Evolutionary conservation across 2,888 invertebrate species (phyloP), one percentile per base, ranked within the genome.

Genomic region (Melangyna quadrimaculata): DNA sequence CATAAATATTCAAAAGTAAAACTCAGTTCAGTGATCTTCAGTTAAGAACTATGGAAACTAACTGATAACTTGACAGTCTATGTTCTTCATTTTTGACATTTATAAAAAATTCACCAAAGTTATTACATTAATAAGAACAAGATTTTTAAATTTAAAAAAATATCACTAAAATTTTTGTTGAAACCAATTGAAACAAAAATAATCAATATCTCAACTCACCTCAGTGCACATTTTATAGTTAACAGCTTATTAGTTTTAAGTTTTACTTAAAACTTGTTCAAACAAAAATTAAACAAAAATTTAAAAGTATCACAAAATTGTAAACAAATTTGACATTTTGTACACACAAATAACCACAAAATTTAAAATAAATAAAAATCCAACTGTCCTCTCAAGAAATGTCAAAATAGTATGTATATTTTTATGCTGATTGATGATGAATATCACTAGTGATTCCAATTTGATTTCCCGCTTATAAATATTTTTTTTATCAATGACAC

Each of bases 211-310:
- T 27, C 0, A 79, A 86, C 86, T 86, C 78, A 86, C 86, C 86
- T 86, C 86, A 73, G 86, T 81, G 24, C 86, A 86, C 86, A 86
- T 86, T 81, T 69, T 84, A 32, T 63, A 32, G n/a, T 55, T 10
- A 29, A 45, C 43, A 74, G 53, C 37, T 70, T 43, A 43, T 45
- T 55, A 43, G 24, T 51, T 14, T 40, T 61, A 29, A 48, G 48
- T 51, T 67, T 51, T 17, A 51, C 35, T 67, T 48, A 51, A 51
- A 35, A 73, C 29, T 59, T 19, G 22, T 9, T 35, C 40, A 7
- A 12, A n/a, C 22, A 65, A 35, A 32, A 69, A 70, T n/a, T n/a
- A n/a, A n/a, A n/a, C n/a, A n/a, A 45, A 53, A 74, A 61, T 17
- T 8, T 10, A n/a, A n/a, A n/a, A n/a, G n/a, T 65, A 84, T 80